A percentile compares a stretch with the other conserved stretches of the same genome.
phyloP scores from a whole-genome alignment of 2,113 vertebrate genomes.

The Poeciliopsis turrubarensis region DNA sequence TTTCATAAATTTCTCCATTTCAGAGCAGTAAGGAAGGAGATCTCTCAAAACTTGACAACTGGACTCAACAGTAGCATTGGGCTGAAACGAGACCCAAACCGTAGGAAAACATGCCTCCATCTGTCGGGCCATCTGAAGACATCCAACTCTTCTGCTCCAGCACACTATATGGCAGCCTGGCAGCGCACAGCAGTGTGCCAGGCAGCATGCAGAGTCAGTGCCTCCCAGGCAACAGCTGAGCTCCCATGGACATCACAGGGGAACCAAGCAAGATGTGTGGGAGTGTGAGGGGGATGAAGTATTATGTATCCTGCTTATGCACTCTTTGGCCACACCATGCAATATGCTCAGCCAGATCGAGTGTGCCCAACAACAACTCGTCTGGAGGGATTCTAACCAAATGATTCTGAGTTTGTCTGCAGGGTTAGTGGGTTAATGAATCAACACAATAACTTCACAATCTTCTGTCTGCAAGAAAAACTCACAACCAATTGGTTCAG shows the following conservation, averaged over 20 bases:
- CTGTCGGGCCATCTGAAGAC: constrained; percentile 66
- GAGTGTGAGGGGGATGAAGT: constrained; percentile 30
- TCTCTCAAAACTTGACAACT: constrained; percentile 41
- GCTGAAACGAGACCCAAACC: neutral
- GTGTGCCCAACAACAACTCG: constrained; percentile 14
- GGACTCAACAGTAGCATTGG: constrained; percentile 23
- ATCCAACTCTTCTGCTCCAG: constrained; percentile 57
- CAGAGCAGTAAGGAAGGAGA: constrained; percentile 12
- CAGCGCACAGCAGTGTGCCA: constrained; percentile 49
- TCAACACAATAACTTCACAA: no score
- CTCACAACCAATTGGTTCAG: constrained; percentile 25
- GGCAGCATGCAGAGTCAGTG: constrained; percentile 50
- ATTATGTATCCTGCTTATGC: constrained; percentile 56
- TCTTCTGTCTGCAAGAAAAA: constrained; percentile 36
- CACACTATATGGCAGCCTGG: constrained; percentile 39
- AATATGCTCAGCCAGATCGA: constrained; percentile 61
- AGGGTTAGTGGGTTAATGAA: no score
- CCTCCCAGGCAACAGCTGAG: constrained; percentile 76
- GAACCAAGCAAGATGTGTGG: constrained; percentile 25
- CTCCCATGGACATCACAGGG: constrained; percentile 60
- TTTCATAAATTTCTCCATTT: neutral
- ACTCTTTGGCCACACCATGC: constrained; percentile 43
- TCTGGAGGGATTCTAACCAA: constrained; percentile 41
- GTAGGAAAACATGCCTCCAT: constrained; percentile 44
- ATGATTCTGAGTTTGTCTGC: constrained; percentile 20